Conservation (phyloP, 2,888 invertebrate genomes). For the Leptinotarsa tumamoca region DNA sequence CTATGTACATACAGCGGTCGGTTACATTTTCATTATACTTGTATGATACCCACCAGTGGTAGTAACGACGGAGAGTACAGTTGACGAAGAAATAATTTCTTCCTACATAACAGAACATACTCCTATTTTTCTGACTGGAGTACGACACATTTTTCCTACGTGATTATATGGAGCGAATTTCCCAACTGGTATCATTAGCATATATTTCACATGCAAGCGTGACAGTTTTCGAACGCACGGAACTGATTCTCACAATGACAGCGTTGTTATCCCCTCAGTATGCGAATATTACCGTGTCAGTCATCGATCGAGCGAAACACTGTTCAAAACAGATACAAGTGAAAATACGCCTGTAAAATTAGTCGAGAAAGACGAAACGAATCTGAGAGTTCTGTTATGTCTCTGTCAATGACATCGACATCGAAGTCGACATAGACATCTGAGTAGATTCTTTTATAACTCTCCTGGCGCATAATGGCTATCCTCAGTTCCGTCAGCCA, state of each 20-base stretch:
- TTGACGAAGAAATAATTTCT: background rate
- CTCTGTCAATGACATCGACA: too few species aligned
- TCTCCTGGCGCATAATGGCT: too few species aligned
- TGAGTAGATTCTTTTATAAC: too few species aligned
- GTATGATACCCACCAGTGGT: too few species aligned
- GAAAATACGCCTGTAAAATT: background rate
- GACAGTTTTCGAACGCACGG: constrained; percentile 14
- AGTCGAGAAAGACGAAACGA: background rate
- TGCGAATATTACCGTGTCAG: constrained; percentile 14
- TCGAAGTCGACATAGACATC: too few species aligned
- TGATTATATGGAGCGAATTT: constrained; percentile 12
- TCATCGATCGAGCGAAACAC: constrained; percentile 13
- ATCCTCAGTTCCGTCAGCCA: too few species aligned
- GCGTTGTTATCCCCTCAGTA: constrained; percentile 13
- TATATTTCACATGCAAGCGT: constrained; percentile 18
- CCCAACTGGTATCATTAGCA: constrained; percentile 20
- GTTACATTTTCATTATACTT: too few species aligned
- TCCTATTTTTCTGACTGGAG: background rate
- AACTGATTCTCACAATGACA: constrained; percentile 21
- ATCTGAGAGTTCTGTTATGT: too few species aligned
- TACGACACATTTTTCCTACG: constrained; percentile 2
- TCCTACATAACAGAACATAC: background rate
- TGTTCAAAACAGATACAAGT: constrained; percentile 13
- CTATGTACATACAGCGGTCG: too few species aligned
- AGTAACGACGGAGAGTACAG: background rate